Evolutionary conservation across 23 tunicate species (phyloP).

Genomic region (Ascidia mentula): DNA sequence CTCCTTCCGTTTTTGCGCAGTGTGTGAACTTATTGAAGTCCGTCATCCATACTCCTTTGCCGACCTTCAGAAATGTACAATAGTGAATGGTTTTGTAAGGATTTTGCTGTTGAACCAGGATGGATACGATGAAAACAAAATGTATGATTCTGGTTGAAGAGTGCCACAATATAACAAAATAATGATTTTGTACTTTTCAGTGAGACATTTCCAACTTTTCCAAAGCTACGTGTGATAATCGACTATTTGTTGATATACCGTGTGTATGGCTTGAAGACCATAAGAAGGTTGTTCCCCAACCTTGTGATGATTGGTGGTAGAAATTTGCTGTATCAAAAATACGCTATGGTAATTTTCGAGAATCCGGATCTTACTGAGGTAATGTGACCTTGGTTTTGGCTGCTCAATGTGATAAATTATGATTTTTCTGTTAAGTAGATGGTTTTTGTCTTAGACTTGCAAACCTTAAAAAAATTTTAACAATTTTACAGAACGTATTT

Average conservation of each 20-base stretch:
- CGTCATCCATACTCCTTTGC: slow-evolving; percentile 12
- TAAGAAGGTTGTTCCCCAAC: slow-evolving; percentile 68
- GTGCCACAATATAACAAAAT: too few species aligned
- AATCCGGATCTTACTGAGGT: slow-evolving; percentile 71
- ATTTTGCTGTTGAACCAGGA: slow-evolving; percentile 42
- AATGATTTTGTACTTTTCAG: too few species aligned
- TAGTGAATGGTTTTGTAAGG: slow-evolving; percentile 63
- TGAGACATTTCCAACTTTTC: slow-evolving; percentile 27
- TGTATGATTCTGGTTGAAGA: too few species aligned
- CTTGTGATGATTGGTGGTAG: slow-evolving; percentile 68
- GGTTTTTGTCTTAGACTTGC: too few species aligned
- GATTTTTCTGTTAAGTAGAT: too few species aligned
- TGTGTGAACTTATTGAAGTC: slow-evolving; percentile 55
- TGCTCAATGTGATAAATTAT: too few species aligned
- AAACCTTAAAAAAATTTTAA: too few species aligned
- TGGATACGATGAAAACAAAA: background rate
- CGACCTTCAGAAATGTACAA: slow-evolving; percentile 55
- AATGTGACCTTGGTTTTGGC: too few species aligned
- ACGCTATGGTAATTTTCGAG: slow-evolving; percentile 59
- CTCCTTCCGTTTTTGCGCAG: slow-evolving; percentile 18
- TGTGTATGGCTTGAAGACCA: slow-evolving; percentile 46
- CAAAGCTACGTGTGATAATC: slow-evolving; percentile 72
- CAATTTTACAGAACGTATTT: too few species aligned
- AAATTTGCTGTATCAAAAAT: slow-evolving; percentile 47
- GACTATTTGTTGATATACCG: slow-evolving; percentile 73